These are phyloP conservation scores for Erpobdella octoculata DNA, from an alignment of 2,888 invertebrate genomes.

Conservation along the genomic window DNA sequence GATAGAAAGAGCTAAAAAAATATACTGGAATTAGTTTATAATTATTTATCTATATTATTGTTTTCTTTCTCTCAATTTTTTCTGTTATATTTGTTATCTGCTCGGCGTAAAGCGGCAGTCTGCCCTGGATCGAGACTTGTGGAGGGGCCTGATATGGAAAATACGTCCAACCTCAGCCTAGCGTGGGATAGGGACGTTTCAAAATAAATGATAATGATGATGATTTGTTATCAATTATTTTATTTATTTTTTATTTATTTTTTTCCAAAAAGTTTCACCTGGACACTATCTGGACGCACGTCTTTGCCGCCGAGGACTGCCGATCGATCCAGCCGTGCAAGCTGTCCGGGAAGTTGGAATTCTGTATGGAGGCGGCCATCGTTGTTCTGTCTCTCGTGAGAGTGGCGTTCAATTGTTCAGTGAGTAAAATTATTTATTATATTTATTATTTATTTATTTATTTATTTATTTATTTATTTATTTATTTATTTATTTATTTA, in stretches of 20 bases:
- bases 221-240: neutral
- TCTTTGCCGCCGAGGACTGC: constrained; percentile 68
- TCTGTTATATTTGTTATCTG: too few species aligned
- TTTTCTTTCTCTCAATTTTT: too few species aligned
- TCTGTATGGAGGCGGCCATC: constrained; percentile 84
- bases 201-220: neutral
- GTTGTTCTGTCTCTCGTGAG: constrained; percentile 77
- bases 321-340: constrained; percentile 47
- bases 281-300: constrained; percentile 84
- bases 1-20: too few species aligned
- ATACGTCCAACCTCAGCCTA: too few species aligned
- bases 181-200: neutral
- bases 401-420: constrained; percentile 47
- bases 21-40: too few species aligned
- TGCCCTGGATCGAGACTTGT: too few species aligned
- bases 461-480: neutral
- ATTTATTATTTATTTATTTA: neutral
- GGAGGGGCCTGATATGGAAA: too few species aligned
- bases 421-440: neutral
- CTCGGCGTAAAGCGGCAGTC: too few species aligned
- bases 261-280: constrained; percentile 55
- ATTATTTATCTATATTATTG: too few species aligned
- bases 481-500: neutral
- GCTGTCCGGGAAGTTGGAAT: constrained; percentile 49
- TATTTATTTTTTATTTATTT: too few species aligned